These are phyloP conservation scores for Cardiocondyla obscurior DNA, from an alignment of 1,140 invertebrate species.

Conservation along the genomic window DNA sequence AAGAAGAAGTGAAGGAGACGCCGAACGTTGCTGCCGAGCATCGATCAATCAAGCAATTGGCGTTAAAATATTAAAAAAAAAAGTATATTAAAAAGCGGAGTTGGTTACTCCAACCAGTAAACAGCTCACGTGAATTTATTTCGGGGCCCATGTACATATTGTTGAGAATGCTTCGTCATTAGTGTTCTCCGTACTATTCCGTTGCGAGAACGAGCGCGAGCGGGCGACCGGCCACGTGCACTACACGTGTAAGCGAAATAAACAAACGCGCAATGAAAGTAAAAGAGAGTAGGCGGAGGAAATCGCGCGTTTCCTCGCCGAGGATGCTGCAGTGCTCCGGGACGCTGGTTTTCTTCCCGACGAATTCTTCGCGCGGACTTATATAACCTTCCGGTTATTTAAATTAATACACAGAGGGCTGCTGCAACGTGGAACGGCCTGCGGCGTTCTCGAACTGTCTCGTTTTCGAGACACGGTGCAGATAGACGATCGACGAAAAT, in stretches of 20 bases:
- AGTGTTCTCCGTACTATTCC: not conserved
- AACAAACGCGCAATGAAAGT: constrained; percentile 3
- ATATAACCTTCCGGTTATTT: constrained; percentile 50
- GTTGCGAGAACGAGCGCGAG: not conserved
- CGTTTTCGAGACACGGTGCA: not conserved
- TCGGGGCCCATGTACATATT: not conserved
- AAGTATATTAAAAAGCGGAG: too few species aligned
- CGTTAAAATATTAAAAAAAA: too few species aligned
- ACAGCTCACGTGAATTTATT: not conserved
- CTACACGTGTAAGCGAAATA: not conserved
- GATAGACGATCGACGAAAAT: constrained; percentile 23
- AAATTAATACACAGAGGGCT: constrained; percentile 33
- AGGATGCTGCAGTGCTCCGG: not conserved
- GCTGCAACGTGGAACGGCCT: not conserved
- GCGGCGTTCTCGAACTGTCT: not conserved
- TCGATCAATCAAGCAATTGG: too few species aligned
- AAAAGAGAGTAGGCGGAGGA: not conserved
- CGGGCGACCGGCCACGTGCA: not conserved
- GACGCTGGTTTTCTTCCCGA: constrained; percentile 34
- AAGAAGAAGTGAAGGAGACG: not conserved
- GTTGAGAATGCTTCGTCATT: not conserved
- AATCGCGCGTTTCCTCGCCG: constrained; percentile 9
- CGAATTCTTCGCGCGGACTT: constrained; percentile 19
- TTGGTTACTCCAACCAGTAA: too few species aligned
- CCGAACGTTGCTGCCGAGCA: too few species aligned